Conservation (phyloP, 2,888 invertebrate species). For the Eristalinus aeneus region DNA sequence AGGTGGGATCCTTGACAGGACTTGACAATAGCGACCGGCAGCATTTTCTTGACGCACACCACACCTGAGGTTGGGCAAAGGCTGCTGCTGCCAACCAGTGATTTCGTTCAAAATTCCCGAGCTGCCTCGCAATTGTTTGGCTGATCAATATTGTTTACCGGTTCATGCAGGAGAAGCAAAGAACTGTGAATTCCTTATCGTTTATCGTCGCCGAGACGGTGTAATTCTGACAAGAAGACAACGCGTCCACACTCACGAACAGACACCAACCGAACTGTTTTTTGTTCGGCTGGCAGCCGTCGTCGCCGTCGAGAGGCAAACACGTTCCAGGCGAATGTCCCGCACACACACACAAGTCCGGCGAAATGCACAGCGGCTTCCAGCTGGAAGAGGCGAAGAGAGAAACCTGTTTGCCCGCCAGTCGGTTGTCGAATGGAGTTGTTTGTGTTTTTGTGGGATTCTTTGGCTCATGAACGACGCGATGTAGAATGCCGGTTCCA, state of each 20-base stretch:
- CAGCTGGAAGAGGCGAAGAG: conserved; percentile 23
- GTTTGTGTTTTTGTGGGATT: background rate
- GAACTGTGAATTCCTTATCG: conserved; percentile 7
- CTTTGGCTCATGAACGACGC: no score
- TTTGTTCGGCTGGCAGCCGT: conserved; percentile 40
- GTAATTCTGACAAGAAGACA: conserved; percentile 28
- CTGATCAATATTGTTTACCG: conserved; percentile 8
- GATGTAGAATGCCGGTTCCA: conserved; percentile 47
- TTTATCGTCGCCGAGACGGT: conserved; percentile 44
- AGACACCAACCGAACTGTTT: conserved; percentile 69
- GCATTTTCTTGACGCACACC: conserved; percentile 30
- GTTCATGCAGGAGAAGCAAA: background rate
- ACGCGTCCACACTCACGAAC: conserved; percentile 62
- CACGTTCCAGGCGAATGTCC: conserved; percentile 51
- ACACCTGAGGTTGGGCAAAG: background rate
- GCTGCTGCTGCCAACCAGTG: background rate
- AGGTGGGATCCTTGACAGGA: conserved; percentile 47
- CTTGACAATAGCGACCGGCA: conserved; percentile 33
- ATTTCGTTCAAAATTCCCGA: background rate
- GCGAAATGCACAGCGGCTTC: conserved; percentile 27
- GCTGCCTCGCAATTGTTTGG: conserved; percentile 4
- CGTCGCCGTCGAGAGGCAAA: conserved; percentile 50
- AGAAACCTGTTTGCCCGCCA: conserved; percentile 37
- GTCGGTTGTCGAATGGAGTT: background rate
- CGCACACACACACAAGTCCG: background rate